These are phyloP conservation scores for Chelonus formosanus DNA, from an alignment of 2,888 invertebrate genomes.

Conservation along the genomic window DNA sequence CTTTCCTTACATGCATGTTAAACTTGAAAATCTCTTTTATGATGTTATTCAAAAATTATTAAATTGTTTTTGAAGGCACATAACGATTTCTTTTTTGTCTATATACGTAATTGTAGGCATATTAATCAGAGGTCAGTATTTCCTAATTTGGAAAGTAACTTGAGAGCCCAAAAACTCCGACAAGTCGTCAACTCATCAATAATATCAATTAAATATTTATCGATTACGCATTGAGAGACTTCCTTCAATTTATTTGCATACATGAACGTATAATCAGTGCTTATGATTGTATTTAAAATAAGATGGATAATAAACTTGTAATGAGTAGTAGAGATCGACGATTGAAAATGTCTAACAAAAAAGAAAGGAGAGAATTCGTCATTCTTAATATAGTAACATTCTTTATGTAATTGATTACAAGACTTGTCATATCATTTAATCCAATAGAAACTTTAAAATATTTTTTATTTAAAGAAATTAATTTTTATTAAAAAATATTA, in stretches of 20 bases:
- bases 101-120: background rate
- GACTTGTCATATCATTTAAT: too few relatives aligned
- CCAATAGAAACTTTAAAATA: too few relatives aligned
- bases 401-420: background rate
- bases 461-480: background rate
- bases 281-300: too few relatives aligned
- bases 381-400: too few relatives aligned
- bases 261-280: constrained; percentile 14
- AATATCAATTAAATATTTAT: constrained; percentile 45
- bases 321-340: background rate
- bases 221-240: constrained; percentile 34
- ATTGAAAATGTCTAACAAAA: constrained; percentile 11
- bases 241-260: constrained; percentile 37
- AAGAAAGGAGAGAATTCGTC: background rate
- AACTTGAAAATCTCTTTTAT: too few relatives aligned
- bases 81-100: background rate
- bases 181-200: constrained; percentile 35
- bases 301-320: background rate
- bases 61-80: background rate
- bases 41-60: too few relatives aligned
- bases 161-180: constrained; percentile 20
- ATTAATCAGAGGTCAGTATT: constrained; percentile 26
- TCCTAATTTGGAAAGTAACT: constrained; percentile 42
- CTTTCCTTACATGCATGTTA: too few relatives aligned
- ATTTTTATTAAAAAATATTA: too few relatives aligned